These are phyloP conservation scores for Azemiops feae DNA, from an alignment of 2,113 vertebrate genomes.

Conservation along the genomic window DNA sequence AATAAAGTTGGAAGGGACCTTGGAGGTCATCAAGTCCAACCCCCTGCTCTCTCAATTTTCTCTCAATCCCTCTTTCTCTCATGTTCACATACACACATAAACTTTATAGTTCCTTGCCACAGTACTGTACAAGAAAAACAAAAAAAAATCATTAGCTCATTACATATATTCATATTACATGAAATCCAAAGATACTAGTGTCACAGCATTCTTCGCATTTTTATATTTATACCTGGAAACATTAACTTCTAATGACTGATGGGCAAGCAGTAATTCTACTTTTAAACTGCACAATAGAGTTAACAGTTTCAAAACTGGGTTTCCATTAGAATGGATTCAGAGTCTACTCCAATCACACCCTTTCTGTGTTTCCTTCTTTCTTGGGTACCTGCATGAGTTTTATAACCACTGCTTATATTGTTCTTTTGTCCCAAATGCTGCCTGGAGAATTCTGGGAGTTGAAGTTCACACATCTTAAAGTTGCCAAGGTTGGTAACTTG, in stretches of 20 bases:
- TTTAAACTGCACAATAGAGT: background rate
- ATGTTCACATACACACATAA: background rate
- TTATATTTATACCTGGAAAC: background rate
- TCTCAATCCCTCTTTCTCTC: background rate
- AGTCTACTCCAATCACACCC: background rate
- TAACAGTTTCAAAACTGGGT: background rate
- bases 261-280: background rate
- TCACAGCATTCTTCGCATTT: conserved; percentile 9
- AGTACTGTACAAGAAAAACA: background rate
- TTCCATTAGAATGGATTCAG: background rate
- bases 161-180: background rate
- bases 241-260: background rate
- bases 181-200: background rate
- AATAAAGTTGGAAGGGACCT: too few relatives aligned
- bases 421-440: background rate
- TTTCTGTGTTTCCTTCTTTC: background rate
- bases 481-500: background rate
- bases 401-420: background rate
- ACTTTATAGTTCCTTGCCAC: background rate
- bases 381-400: background rate
- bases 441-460: background rate
- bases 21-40: too few relatives aligned
- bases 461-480: background rate
- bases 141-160: conserved; percentile 2
- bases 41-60: too few relatives aligned